A percentile compares a stretch with the other conserved stretches of the same genome.
Evolutionary conservation across 2,113 vertebrate genomes (phyloP).

Genomic region (Clarias gariepinus): DNA sequence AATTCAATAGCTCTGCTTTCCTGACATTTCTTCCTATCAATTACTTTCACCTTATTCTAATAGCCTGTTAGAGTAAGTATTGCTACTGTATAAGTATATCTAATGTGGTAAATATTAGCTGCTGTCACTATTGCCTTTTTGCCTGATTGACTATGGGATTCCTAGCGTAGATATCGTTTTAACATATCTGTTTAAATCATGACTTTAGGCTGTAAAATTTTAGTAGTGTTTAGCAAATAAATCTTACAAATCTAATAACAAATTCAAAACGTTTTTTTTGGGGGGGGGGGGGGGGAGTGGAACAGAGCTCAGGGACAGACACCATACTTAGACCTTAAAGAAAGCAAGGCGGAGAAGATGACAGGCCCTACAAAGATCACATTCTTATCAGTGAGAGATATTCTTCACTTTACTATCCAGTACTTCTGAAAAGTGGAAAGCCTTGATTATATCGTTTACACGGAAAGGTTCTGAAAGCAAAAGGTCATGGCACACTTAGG

Average conservation of each 20-base stretch:
- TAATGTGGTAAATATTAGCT: not conserved
- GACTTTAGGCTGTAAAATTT: not conserved
- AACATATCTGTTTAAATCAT: not conserved
- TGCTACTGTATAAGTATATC: not conserved
- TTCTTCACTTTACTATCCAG: not conserved
- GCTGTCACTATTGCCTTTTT: not conserved
- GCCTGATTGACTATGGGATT: not conserved
- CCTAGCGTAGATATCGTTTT: not conserved
- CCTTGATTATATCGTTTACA: slow-evolving; percentile 1
- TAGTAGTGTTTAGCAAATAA: not conserved
- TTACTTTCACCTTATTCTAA: not conserved
- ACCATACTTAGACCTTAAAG: slow-evolving; percentile 31
- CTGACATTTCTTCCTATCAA: not conserved
- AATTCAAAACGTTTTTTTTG: not conserved
- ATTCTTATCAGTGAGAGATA: slow-evolving; percentile 49
- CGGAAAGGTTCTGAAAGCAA: not conserved
- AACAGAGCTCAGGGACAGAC: not conserved
- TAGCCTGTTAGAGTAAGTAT: not conserved
- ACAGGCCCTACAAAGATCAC: not conserved
- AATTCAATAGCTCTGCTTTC: not conserved
- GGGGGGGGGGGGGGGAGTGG: too few relatives aligned
- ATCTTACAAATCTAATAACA: not conserved
- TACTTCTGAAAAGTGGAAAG: not conserved
- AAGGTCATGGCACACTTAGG: slow-evolving; percentile 29
- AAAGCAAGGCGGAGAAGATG: not conserved